These are phyloP conservation scores for Ennomos fuscantarius DNA, from an alignment of 2,888 invertebrate species.

Conservation along the genomic window DNA sequence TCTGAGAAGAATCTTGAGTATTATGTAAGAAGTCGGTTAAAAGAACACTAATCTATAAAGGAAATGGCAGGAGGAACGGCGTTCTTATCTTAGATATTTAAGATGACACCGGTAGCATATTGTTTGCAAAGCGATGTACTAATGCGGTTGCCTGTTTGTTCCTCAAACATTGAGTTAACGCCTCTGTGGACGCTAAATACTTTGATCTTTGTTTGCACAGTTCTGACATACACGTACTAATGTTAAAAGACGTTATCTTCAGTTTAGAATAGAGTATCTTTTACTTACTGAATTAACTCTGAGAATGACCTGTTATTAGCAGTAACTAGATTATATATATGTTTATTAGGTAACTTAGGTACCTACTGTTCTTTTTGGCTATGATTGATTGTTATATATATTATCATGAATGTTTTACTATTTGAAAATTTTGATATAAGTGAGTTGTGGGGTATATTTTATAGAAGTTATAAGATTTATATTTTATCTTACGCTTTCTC, in stretches of 20 bases:
- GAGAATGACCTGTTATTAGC: too few relatives aligned
- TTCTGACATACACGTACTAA: constrained; percentile 42
- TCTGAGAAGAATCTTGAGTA: constrained; percentile 29
- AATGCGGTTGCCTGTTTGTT: constrained; percentile 54
- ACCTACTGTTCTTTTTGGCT: too few relatives aligned
- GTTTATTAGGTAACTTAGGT: too few relatives aligned
- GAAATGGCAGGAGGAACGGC: constrained; percentile 9
- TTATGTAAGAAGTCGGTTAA: not conserved
- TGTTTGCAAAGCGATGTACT: constrained; percentile 46
- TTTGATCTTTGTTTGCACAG: constrained; percentile 53
- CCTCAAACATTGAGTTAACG: constrained; percentile 65
- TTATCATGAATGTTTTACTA: too few relatives aligned
- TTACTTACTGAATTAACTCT: too few relatives aligned
- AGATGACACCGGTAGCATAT: constrained; percentile 34
- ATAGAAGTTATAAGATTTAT: too few relatives aligned
- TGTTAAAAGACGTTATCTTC: constrained; percentile 35
- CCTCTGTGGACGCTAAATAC: constrained; percentile 55
- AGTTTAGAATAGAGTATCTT: too few relatives aligned
- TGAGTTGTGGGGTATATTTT: too few relatives aligned
- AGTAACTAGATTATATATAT: too few relatives aligned
- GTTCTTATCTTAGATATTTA: constrained; percentile 20
- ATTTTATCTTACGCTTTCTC: too few relatives aligned
- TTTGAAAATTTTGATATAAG: too few relatives aligned
- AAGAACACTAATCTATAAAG: constrained; percentile 5
- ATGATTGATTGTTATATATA: too few relatives aligned